Conservation (phyloP, 1,140 invertebrate genomes). For the Hypsibius dujardini region DNA sequence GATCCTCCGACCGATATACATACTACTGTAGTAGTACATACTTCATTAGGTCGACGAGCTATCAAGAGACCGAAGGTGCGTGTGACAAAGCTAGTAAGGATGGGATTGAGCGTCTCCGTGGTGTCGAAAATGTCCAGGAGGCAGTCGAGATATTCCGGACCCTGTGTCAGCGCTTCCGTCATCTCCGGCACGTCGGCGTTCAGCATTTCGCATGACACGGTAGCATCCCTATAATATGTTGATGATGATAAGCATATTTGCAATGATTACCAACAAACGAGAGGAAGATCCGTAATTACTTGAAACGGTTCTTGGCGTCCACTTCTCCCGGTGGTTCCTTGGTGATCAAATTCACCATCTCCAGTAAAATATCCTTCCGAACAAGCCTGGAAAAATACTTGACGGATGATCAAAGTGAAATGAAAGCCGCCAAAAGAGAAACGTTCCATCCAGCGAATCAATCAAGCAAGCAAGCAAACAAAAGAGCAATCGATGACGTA, state of each 20-base stretch:
- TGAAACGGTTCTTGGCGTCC: conserved; percentile 16
- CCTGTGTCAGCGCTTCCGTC: background rate
- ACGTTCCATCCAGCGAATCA: background rate
- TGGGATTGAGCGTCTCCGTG: background rate
- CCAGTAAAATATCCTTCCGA: background rate
- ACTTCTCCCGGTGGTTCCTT: conserved; percentile 1
- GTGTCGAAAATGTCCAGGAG: background rate
- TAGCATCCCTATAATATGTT: background rate
- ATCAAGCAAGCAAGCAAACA: no score
- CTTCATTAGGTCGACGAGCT: background rate
- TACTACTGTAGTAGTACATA: background rate
- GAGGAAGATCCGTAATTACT: conserved; percentile 1
- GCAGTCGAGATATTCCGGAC: background rate
- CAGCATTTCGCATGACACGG: background rate
- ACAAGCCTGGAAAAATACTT: background rate
- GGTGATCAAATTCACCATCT: conserved; percentile 12
- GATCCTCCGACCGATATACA: background rate
- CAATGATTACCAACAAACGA: background rate
- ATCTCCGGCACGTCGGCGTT: conserved; percentile 11
- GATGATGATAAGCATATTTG: background rate
- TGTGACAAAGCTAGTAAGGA: conserved; percentile 11
- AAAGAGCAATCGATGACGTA: background rate
- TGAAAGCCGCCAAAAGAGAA: background rate
- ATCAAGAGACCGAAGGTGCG: background rate
- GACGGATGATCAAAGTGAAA: background rate